Percentiles rank a stretch among this genome's conserved stretches.
Conservation (phyloP, 1,140 invertebrate genomes). For the Gryllus bimaculatus region DNA sequence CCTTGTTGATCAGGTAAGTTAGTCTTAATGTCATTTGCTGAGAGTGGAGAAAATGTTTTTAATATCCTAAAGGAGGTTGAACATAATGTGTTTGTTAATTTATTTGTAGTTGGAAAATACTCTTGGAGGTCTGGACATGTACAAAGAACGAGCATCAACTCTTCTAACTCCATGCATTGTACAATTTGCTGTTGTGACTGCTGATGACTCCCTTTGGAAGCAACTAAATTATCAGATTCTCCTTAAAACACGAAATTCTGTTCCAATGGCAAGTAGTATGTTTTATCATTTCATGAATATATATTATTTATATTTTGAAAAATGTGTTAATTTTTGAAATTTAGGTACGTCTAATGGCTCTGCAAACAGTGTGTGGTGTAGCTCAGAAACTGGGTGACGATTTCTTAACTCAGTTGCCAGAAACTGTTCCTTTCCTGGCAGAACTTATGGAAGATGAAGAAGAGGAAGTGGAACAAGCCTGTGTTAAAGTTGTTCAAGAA, state of each 20-base stretch:
- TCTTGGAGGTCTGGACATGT: conserved; percentile 48
- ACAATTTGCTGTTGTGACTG: conserved; percentile 67
- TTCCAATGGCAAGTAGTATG: conserved; percentile 38
- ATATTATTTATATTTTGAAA: neutral
- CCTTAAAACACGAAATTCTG: conserved; percentile 71
- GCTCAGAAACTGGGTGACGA: conserved; percentile 69
- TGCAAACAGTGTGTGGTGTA: conserved; percentile 57
- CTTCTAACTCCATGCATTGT: conserved; percentile 67
- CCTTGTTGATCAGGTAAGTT: conserved; percentile 66
- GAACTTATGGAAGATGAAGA: conserved; percentile 79
- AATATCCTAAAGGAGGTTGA: neutral
- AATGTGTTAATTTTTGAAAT: conserved; percentile 8
- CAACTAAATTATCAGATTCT: conserved; percentile 80
- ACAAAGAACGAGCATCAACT: conserved; percentile 48
- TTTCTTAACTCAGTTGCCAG: conserved; percentile 67
- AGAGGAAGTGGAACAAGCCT: conserved; percentile 60
- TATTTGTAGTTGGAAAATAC: conserved; percentile 59
- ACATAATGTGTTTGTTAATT: neutral
- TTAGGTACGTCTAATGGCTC: conserved; percentile 39
- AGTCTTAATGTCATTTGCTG: neutral
- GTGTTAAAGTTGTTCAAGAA: conserved; percentile 61
- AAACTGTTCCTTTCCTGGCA: conserved; percentile 73
- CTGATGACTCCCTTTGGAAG: conserved; percentile 81
- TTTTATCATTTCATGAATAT: neutral
- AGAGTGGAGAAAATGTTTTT: neutral